Evolutionary conservation across 2,113 vertebrate species (phyloP), one percentile per base, ranked within the genome.

Genomic region (Ia io): DNA sequence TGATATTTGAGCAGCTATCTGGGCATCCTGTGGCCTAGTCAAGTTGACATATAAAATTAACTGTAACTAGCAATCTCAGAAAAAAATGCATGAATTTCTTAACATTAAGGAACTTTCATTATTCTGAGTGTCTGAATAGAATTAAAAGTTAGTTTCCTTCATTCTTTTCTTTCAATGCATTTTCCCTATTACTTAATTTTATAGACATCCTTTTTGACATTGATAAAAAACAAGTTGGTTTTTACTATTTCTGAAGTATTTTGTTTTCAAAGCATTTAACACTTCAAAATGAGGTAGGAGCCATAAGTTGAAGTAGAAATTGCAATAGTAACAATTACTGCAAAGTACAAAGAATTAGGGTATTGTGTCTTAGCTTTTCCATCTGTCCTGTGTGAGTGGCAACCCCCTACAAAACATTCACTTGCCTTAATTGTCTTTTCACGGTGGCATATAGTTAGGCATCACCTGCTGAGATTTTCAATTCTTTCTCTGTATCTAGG

Each of bases 231-330:
- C 28, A 67, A 92, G 30, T 9, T 9, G 0, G 20, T 89, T 95
- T 90, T 85, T 7, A 79, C 47, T 11, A 85, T 80, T 93, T 89
- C 65, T 71, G 32, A 65, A 79, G 37, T 71, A 88, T 94, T 83
- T 93, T 71, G 74, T 93, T 95, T 94, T 86, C 44, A 89, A 77
- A 76, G 84, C 63, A 91, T 35, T 97, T 89, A 82, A 23, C 70
- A 71, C 32, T 77, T 95, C 59, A 96, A 80, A 94, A 94, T 90
- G 59, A 96, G 30, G 30, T 53, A 86, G 61, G 74, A 82, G 3
- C 22, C 51, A 70, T 47, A 86, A 90, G 67, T 53, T 71, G 56
- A 86, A 95, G 84, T 88, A 90, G 40, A 94, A 88, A 93, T 80
- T 70, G 25, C 47, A 83, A 32, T 53, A n/a, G 84, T 80, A 91